phyloP scores from a whole-genome alignment of 1,140 invertebrate genomes.

The Bombus cullumanus region DNA sequence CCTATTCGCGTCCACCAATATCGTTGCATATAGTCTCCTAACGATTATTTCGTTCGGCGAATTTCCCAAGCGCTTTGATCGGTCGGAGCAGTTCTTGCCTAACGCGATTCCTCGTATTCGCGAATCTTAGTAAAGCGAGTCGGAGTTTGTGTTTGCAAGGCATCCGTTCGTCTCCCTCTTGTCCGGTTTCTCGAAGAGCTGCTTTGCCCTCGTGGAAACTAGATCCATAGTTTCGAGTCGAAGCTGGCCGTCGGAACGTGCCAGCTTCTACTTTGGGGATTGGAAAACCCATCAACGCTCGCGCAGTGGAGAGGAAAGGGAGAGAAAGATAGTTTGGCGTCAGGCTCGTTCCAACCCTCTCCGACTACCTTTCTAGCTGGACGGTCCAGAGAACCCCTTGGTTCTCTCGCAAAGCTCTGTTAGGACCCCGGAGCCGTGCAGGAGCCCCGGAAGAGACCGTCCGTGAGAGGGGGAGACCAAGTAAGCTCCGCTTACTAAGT shows the following conservation, averaged over 20 bases:
- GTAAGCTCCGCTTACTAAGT: conserved; percentile 69
- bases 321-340: conserved; percentile 17
- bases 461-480: conserved; percentile 19
- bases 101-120: not conserved
- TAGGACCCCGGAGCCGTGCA: not conserved
- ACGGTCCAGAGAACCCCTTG: conserved; percentile 48
- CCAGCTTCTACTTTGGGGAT: conserved; percentile 46
- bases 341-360: conserved; percentile 23
- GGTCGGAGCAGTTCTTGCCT: not conserved
- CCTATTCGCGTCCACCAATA: not conserved
- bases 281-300: conserved; percentile 68
- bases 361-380: conserved; percentile 44
- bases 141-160: not conserved
- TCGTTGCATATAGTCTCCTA: not conserved
- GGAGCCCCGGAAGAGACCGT: conserved; percentile 35
- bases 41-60: not conserved
- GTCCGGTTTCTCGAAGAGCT: conserved; percentile 4
- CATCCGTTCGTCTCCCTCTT: conserved; percentile 3
- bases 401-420: conserved; percentile 40
- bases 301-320: conserved; percentile 20
- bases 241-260: conserved; percentile 56
- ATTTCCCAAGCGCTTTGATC: not conserved
- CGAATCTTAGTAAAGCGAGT: not conserved
- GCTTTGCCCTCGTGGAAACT: conserved; percentile 57
- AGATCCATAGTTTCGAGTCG: conserved; percentile 58